These are phyloP conservation scores for Adelphocoris suturalis DNA, from an alignment of 2,888 invertebrate species.

Conservation along the genomic window DNA sequence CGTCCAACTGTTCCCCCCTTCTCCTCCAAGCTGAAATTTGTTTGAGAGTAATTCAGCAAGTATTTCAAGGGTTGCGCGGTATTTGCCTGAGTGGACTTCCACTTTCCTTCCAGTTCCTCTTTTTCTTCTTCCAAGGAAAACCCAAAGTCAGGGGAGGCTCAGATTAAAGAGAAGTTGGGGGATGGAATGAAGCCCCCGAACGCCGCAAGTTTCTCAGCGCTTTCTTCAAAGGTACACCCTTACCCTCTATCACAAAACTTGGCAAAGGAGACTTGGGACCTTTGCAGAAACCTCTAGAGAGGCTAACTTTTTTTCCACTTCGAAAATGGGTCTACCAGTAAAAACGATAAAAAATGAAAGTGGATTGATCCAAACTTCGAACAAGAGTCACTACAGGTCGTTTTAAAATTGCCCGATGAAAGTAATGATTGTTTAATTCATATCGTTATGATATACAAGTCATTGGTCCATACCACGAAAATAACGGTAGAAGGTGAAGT, in stretches of 20 bases:
- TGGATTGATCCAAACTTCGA: no score
- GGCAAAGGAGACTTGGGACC: background rate
- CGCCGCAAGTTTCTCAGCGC: constrained; percentile 8
- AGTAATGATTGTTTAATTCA: no score
- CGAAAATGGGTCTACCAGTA: no score
- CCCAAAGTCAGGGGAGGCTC: background rate
- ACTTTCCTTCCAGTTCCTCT: background rate
- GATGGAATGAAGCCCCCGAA: background rate
- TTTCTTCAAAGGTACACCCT: constrained; percentile 11
- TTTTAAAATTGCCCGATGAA: no score
- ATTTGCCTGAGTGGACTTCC: constrained; percentile 14
- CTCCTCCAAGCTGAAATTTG: background rate
- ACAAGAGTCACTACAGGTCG: no score
- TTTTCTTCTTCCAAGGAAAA: background rate
- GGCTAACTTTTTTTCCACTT: no score
- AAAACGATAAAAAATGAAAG: no score
- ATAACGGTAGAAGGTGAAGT: no score
- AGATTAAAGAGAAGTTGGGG: constrained; percentile 27
- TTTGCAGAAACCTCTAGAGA: background rate
- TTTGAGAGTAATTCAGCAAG: background rate
- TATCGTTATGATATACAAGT: no score
- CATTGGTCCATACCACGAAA: no score
- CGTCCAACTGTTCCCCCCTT: background rate
- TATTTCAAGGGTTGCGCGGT: background rate
- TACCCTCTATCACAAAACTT: background rate